A percentile compares a stretch with the other conserved stretches of the same genome.
phyloP scores from a whole-genome alignment of 1,140 invertebrate species.

The silkworm (Bombyx mori) region DNA sequence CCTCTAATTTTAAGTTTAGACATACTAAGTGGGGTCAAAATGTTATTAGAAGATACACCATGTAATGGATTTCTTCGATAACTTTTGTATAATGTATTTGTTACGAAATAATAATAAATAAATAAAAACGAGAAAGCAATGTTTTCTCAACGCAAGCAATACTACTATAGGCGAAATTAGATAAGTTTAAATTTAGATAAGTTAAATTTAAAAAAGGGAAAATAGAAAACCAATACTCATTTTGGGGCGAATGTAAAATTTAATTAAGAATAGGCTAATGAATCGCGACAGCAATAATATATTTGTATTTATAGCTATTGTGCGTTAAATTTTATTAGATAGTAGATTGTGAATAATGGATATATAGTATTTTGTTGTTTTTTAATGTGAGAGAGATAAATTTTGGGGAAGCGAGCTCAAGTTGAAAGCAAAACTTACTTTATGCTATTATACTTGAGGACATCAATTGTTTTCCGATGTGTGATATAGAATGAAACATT shows the following conservation, averaged over 20 bases:
- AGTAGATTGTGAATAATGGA: constrained; percentile 64
- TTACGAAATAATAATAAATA: constrained; percentile 26
- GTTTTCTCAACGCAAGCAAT: constrained; percentile 65
- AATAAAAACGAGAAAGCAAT: constrained; percentile 40
- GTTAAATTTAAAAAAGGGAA: constrained; percentile 16
- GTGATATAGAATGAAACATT: constrained; percentile 62
- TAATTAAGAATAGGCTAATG: constrained; percentile 50
- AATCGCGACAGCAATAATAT: constrained; percentile 69
- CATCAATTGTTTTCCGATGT: constrained; percentile 52
- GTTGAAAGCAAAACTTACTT: constrained; percentile 11
- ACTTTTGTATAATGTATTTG: constrained; percentile 35
- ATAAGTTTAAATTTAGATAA: constrained; percentile 53
- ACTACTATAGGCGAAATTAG: constrained; percentile 50
- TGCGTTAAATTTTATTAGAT: constrained; percentile 68
- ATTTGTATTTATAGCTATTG: constrained; percentile 70
- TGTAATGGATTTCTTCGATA: constrained; percentile 52
- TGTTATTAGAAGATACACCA: constrained; percentile 48
- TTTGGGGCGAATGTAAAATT: constrained; percentile 64
- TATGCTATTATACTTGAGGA: constrained; percentile 10
- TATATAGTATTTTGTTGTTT: constrained; percentile 46
- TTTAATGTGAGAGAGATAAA: constrained; percentile 52
- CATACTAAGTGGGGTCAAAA: constrained; percentile 10
- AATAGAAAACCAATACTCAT: constrained; percentile 59
- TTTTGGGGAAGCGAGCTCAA: constrained; percentile 31
- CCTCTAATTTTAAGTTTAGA: not conserved